Evolutionary conservation across 2,888 invertebrate genomes (phyloP), one percentile per base, ranked within the genome.

Genomic region (Mylabris sibirica): DNA sequence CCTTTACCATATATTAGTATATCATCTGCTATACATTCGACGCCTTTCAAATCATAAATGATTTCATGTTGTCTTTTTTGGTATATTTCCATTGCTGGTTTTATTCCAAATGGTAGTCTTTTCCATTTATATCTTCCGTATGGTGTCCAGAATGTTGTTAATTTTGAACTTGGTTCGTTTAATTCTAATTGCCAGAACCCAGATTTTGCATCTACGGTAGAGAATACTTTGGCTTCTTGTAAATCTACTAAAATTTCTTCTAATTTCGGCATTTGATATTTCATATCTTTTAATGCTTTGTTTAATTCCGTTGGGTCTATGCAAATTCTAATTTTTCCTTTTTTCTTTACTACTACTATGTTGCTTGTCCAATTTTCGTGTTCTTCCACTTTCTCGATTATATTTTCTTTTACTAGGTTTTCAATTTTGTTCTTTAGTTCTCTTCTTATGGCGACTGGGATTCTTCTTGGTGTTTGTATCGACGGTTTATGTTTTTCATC

Each of bases 311-410:
- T 78, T 41, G 72, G 78, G 66, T 81, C 80, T 6, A 74, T 68
- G 63, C 79, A 81, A 9, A 80, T 26, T 20, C 79, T 60, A n/a
- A 80, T 66, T 57, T 69, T 59, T 2, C 60, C 63, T n/a, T 60
- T 67, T 30, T 69, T 74, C 68, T 81, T 80, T 0, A 78, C 81
- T 5, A 79, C 75, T 0, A 84, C 83, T 65, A 83, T 79, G 0
- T 78, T 78, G 14, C 79, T 76, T 65, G 80, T 82, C 81, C 81
- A 83, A 0, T 77, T 79, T 3, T 80, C 81, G 3, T 79, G 77
- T 64, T 72, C 66, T n/a, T 78, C 73, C 0, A 83, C 79, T 6
- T 74, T 65, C 34, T 72, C 71, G 59, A 83, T 81, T 1, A 82
- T 76, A 2, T 71, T 77, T 49, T 73, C 24, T 12, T 68, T 63